Evolutionary conservation across 2,888 invertebrate genomes (phyloP).

Genomic region (Argynnis bischoffii): DNA sequence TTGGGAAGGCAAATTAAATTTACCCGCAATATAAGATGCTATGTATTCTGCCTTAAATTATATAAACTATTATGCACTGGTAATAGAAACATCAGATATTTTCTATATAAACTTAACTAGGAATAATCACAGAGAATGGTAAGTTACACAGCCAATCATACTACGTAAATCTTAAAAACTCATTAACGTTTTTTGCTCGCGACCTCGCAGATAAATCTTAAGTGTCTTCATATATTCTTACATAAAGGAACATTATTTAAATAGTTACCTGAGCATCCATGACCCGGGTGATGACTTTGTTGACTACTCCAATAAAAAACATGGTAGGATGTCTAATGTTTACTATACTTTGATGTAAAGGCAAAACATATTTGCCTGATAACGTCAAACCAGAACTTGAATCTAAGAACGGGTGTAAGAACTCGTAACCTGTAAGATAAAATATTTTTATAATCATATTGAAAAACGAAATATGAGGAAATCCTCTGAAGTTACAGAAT

Average conservation of each 20-base stretch:
- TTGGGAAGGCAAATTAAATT: slow-evolving; percentile 82
- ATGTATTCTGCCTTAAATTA: slow-evolving; percentile 82
- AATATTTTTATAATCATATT: background rate
- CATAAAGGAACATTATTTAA: background rate
- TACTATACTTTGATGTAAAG: slow-evolving; percentile 89
- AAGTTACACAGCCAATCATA: too few relatives aligned
- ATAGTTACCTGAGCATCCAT: slow-evolving; percentile 86
- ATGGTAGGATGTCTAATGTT: slow-evolving; percentile 89
- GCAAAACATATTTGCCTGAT: slow-evolving; percentile 84
- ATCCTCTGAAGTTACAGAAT: too few relatives aligned
- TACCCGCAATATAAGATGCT: slow-evolving; percentile 82
- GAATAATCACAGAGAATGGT: background rate
- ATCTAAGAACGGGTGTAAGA: slow-evolving; percentile 86
- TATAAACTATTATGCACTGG: background rate
- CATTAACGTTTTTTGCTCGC: too few relatives aligned
- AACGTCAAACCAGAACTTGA: slow-evolving; percentile 83
- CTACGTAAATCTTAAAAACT: too few relatives aligned
- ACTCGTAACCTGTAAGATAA: slow-evolving; percentile 84
- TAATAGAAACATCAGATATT: background rate
- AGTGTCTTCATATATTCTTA: background rate
- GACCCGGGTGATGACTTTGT: slow-evolving; percentile 84
- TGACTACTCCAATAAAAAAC: slow-evolving; percentile 88
- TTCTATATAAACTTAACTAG: background rate
- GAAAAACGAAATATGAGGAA: background rate
- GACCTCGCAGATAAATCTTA: too few relatives aligned